Base-by-base conservation (phyloP, 1,140 invertebrate species). In the Heterodera carotae region DNA sequence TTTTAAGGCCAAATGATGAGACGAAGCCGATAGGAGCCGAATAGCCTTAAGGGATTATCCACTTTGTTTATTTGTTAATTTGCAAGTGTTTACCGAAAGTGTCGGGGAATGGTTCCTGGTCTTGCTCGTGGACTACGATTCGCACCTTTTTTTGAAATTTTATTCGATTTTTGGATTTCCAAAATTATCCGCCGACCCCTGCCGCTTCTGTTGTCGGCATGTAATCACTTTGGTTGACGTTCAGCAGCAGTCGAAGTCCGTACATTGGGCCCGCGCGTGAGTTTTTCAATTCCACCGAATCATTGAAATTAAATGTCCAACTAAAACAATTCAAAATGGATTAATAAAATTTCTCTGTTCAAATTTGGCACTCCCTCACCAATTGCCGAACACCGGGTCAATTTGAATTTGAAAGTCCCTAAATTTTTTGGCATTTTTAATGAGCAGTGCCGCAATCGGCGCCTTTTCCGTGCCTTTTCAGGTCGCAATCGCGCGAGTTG, bases 121-220 rank as follows among this genome's bases (percentile, higher is more conserved):
- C 85, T 77, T 85, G 84, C 76, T 85, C 86, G 69, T 87, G 85
- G n/a, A 87, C 85, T 34, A 88, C 87, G 18, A 87, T 64, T 67
- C 85, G 66, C 3, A 87, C 72, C 72, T 74, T 39, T 62, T 72
- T 18, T 29, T 25, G 31, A 15, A 10, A 39, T 25, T 72, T 64
- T 18, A 74, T 27, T 62, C 8, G n/a, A 7, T 33, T 36, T 33
- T 74, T 25, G 7, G 22, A 22, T 56, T 56, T n/a, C 1, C 22
- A 4, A 22, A 15, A 25, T 43, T 53, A 56, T 60, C 12, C 12
- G 15, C 39, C 33, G 15, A 74, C 80, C 15, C 85, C 85, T 15
- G 86, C 85, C 39, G 86, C 85, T 80, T 87, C 85, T n/a, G 86
- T 87, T n/a, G 85, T 88, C 29, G 86, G 86, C 77, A 87, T 77